A percentile compares a stretch with the other conserved stretches of the same genome.
These are phyloP conservation scores for Myiagra hebetior DNA, from an alignment of 2,113 vertebrate genomes.

Conservation along the genomic window DNA sequence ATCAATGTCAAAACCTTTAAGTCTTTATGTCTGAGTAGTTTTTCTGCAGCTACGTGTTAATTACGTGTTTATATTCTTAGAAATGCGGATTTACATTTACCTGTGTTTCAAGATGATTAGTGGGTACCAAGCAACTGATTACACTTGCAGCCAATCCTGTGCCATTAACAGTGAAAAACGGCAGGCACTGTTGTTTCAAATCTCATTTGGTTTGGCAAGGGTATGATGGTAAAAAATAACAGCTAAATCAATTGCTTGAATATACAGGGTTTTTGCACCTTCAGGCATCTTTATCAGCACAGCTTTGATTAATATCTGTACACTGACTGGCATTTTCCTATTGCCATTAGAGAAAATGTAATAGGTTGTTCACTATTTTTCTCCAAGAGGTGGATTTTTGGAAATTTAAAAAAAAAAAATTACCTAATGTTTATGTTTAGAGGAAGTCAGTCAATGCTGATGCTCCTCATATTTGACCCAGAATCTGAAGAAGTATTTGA, in stretches of 20 bases:
- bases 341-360: background rate
- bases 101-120: conserved; percentile 58
- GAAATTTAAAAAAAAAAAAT: background rate
- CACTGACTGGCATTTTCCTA: conserved; percentile 5
- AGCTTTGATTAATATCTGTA: conserved; percentile 47
- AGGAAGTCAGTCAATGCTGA: background rate
- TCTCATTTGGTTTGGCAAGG: conserved; percentile 60
- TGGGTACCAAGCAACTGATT: conserved; percentile 71
- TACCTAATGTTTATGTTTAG: background rate
- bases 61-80: background rate
- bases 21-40: background rate
- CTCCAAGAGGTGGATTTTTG: background rate
- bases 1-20: background rate
- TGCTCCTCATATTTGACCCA: background rate
- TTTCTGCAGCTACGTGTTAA: conserved; percentile 4
- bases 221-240: conserved; percentile 4
- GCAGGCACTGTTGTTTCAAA: conserved; percentile 66
- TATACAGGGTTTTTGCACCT: conserved; percentile 45
- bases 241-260: conserved; percentile 37
- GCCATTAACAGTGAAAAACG: conserved; percentile 65
- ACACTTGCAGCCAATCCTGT: conserved; percentile 69
- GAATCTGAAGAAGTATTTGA: background rate
- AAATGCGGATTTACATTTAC: conserved; percentile 60
- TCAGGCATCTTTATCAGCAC: conserved; percentile 55
- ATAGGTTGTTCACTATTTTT: background rate